phyloP scores from a whole-genome alignment of 2,797 vertebrate species.

The Sebastes hopkinsi region DNA sequence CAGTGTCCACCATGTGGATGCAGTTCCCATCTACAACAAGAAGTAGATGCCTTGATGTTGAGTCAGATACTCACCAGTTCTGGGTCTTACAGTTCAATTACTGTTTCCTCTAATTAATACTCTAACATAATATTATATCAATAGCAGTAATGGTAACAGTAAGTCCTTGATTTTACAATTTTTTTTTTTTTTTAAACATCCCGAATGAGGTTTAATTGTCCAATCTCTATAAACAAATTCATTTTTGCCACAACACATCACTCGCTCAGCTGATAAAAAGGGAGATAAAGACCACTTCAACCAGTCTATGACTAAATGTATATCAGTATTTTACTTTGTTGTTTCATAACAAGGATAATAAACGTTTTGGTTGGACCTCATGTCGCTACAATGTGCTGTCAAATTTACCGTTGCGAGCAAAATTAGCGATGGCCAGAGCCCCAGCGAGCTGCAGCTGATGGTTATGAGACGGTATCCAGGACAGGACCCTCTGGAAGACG shows the following conservation, averaged over 20 bases:
- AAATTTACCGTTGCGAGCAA: constrained; percentile 94
- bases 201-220: neutral
- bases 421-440: constrained; percentile 96
- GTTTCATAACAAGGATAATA: neutral
- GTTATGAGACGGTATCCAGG: constrained; percentile 96
- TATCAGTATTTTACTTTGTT: neutral
- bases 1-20: constrained; percentile 98
- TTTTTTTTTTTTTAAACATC: neutral
- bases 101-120: neutral
- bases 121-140: neutral
- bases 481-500: constrained; percentile 96
- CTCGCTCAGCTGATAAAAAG: neutral
- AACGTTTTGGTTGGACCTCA: fast-evolving
- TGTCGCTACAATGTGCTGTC: neutral
- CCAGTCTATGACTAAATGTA: neutral
- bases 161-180: neutral
- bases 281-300: neutral
- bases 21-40: constrained; percentile 91
- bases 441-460: constrained; percentile 97
- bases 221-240: neutral
- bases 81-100: neutral
- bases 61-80: neutral
- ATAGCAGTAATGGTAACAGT: neutral
- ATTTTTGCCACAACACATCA: neutral
- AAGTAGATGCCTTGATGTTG: neutral